These are phyloP conservation scores for Oreochromis spilurus DNA, from an alignment of 2,113 vertebrate genomes.

Conservation along the genomic window DNA sequence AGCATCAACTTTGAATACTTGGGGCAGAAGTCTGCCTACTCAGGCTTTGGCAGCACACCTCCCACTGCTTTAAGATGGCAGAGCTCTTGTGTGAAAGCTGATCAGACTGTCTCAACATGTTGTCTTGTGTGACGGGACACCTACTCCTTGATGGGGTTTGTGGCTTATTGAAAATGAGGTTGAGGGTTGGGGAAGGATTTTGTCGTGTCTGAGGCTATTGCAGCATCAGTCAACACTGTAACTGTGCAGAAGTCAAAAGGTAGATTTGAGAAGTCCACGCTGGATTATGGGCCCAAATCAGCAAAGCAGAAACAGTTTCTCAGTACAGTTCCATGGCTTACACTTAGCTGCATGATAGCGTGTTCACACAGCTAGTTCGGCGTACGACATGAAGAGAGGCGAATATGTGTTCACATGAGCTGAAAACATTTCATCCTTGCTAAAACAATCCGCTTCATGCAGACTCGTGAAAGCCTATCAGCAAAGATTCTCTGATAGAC, in stretches of 20 bases:
- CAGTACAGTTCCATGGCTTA: not conserved
- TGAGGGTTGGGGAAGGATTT: not conserved
- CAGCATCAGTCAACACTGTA: not conserved
- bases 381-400: not conserved
- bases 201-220: not conserved
- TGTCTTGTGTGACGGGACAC: not conserved
- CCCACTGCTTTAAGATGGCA: conserved; percentile 4
- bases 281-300: not conserved
- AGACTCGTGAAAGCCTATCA: not conserved
- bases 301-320: not conserved
- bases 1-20: not conserved
- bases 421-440: not conserved
- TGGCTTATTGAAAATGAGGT: not conserved
- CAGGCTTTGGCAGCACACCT: conserved; percentile 1
- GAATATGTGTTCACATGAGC: not conserved
- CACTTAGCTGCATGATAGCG: not conserved
- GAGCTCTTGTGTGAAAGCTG: not conserved
- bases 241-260: not conserved
- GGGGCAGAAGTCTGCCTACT: not conserved
- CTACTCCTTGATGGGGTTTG: not conserved
- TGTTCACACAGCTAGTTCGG: not conserved
- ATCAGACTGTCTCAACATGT: not conserved
- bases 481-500: not conserved
- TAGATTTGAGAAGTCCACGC: not conserved
- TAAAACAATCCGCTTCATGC: not conserved